Evolutionary conservation across 2,113 vertebrate genomes (phyloP).

Genomic region (Thunnus maccoyii): DNA sequence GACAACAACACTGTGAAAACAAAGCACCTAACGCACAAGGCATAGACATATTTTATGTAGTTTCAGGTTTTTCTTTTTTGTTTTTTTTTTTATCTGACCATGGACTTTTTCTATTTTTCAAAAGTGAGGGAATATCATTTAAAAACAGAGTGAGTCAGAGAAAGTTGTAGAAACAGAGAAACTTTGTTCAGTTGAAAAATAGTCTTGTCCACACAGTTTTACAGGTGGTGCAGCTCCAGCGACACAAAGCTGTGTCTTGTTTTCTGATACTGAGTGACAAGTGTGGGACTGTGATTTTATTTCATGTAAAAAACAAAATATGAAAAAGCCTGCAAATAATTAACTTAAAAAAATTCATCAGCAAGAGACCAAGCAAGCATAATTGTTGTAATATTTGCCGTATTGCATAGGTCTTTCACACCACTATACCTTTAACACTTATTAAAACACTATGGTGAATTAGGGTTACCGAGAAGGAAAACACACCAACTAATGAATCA

Average conservation of each 20-base stretch:
- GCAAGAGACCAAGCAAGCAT: neutral
- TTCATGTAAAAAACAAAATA: neutral
- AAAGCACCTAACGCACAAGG: conserved; percentile 19
- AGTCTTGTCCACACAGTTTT: neutral
- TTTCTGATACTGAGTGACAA: neutral
- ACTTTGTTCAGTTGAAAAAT: conserved; percentile 8
- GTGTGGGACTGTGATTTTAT: neutral
- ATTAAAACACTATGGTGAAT: conserved; percentile 41
- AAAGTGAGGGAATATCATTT: conserved; percentile 1
- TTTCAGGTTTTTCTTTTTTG: neutral
- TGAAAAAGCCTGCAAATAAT: neutral
- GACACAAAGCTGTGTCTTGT: neutral
- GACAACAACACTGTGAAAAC: conserved; percentile 30
- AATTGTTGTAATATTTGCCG: conserved; percentile 9
- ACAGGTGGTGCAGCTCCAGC: neutral
- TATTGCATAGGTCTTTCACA: conserved; percentile 15
- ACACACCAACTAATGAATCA: conserved; percentile 36
- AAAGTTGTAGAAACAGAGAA: neutral
- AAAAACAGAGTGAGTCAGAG: neutral
- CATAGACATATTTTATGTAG: neutral
- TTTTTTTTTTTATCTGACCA: conserved; percentile 19
- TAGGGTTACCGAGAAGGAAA: conserved; percentile 23
- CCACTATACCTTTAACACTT: conserved; percentile 20
- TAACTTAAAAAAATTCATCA: neutral
- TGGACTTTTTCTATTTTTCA: neutral